phyloP scores from a whole-genome alignment of 1,140 invertebrate genomes.

The Saxidomus purpurata region DNA sequence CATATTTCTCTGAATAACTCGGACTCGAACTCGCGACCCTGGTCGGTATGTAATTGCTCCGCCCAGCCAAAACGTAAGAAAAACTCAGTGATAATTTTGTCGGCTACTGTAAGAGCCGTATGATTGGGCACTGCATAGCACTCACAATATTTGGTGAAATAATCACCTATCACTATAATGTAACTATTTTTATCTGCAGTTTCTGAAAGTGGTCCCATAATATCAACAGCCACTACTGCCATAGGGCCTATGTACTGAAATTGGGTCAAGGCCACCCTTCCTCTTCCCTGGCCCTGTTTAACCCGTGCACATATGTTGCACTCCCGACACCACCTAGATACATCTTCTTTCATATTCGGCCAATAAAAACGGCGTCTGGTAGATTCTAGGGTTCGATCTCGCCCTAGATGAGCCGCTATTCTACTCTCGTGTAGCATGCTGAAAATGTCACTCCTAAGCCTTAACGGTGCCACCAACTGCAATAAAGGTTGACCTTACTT shows the following conservation, averaged over 20 bases:
- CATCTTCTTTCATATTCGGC: background rate
- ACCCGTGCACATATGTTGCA: background rate
- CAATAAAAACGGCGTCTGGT: background rate
- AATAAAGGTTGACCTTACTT: background rate
- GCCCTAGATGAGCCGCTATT: slow-evolving; percentile 18
- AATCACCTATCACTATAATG: slow-evolving; percentile 74
- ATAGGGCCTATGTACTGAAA: background rate
- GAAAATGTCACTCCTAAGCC: background rate
- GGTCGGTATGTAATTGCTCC: slow-evolving; percentile 64
- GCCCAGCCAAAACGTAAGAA: slow-evolving; percentile 65
- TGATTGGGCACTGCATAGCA: slow-evolving; percentile 73
- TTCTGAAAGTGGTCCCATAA: background rate
- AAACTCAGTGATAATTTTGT: slow-evolving; percentile 71
- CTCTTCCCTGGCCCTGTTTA: slow-evolving; percentile 11
- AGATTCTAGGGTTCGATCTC: background rate
- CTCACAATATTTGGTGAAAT: slow-evolving; percentile 82
- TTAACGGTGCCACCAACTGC: background rate
- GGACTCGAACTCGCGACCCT: slow-evolving; percentile 78
- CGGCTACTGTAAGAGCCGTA: slow-evolving; percentile 71
- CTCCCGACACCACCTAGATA: background rate
- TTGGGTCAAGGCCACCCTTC: background rate
- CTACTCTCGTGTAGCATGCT: background rate
- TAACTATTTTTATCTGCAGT: slow-evolving; percentile 31
- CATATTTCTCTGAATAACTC: slow-evolving; percentile 70
- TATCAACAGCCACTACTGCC: slow-evolving; percentile 17